Conservation (phyloP, 2,113 vertebrate genomes). For the Catharus bicknelli region DNA sequence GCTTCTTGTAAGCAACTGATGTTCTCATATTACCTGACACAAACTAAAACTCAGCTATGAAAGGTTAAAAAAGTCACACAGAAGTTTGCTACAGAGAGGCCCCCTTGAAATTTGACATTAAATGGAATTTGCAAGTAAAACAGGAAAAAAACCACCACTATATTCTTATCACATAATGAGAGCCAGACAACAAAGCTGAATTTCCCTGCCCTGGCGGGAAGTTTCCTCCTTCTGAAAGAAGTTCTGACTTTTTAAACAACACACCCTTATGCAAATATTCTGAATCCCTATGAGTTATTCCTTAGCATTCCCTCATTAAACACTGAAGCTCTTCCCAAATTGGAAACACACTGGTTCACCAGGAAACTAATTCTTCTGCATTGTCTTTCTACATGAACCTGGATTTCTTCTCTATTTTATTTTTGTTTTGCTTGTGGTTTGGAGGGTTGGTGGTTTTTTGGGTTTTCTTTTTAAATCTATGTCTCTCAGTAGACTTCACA, state of each 20-base stretch:
- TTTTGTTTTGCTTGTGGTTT: constrained; percentile 3
- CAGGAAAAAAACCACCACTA: not conserved
- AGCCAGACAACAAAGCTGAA: not conserved
- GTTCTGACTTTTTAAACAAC: not conserved
- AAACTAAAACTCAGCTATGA: not conserved
- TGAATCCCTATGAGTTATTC: not conserved
- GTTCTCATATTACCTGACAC: not conserved
- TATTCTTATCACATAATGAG: not conserved
- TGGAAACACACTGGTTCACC: fast-evolving
- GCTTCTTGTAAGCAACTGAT: not conserved
- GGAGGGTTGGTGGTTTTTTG: not conserved
- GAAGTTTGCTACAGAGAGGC: not conserved
- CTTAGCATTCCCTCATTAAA: not conserved
- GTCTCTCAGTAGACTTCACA: not conserved
- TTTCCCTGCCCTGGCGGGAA: not conserved
- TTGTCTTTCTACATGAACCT: not conserved
- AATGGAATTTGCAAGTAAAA: constrained; percentile 3
- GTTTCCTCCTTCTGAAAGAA: not conserved
- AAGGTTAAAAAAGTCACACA: not conserved
- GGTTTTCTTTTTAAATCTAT: not conserved
- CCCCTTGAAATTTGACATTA: not conserved
- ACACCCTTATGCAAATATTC: constrained; percentile 4
- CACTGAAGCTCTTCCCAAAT: not conserved
- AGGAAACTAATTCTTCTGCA: not conserved
- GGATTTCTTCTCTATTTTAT: not conserved